Evolutionary conservation across 2,113 vertebrate genomes (phyloP).

Genomic region (Poecile atricapillus): DNA sequence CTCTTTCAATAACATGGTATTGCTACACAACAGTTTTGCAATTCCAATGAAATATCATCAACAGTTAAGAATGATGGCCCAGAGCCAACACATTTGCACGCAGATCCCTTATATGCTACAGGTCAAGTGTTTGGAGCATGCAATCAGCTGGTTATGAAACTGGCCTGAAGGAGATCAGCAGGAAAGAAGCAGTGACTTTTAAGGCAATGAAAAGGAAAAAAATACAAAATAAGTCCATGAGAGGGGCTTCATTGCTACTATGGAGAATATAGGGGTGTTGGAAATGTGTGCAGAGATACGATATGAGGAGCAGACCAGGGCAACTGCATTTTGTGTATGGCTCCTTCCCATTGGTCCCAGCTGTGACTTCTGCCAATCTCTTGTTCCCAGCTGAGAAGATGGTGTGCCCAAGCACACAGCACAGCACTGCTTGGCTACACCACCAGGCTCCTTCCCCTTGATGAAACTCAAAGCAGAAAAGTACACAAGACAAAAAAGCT

Average conservation of each 20-base stretch:
- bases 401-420: background rate
- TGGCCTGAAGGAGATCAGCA: background rate
- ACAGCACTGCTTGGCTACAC: background rate
- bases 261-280: background rate
- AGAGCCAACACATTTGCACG: background rate
- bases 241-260: background rate
- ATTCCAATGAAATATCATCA: background rate
- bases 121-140: background rate
- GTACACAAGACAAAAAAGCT: background rate
- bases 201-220: background rate
- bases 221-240: background rate
- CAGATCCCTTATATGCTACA: background rate
- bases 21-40: slow-evolving; percentile 38
- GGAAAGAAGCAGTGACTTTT: background rate
- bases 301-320: background rate
- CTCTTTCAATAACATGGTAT: background rate
- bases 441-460: background rate
- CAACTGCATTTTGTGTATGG: background rate
- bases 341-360: background rate
- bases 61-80: background rate
- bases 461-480: background rate
- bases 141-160: background rate
- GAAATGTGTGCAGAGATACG: background rate
- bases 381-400: background rate
- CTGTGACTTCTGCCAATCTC: background rate